Conservation (phyloP, 1,140 invertebrate genomes). For the Bombus polaris region DNA sequence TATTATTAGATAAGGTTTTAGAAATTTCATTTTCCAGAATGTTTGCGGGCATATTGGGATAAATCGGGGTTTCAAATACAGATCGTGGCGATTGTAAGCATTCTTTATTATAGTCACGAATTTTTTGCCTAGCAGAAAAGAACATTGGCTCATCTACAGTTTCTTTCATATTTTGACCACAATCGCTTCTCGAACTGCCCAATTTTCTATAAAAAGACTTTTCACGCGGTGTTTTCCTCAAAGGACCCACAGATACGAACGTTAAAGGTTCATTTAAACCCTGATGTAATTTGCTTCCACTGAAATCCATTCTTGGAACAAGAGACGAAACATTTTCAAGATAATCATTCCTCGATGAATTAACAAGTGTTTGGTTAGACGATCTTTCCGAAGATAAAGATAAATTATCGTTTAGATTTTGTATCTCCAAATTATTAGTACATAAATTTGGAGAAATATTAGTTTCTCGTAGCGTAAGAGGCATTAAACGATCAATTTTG, state of each 20-base stretch:
- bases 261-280: too few relatives aligned
- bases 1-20: too few relatives aligned
- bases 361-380: not conserved
- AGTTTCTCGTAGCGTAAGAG: not conserved
- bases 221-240: not conserved
- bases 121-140: conserved; percentile 1
- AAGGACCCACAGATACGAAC: not conserved
- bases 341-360: not conserved
- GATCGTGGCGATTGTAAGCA: not conserved
- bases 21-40: not conserved
- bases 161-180: too few relatives aligned
- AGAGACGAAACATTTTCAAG: not conserved
- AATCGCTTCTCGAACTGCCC: not conserved
- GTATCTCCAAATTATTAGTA: not conserved
- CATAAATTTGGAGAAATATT: not conserved
- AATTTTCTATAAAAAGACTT: not conserved
- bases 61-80: not conserved
- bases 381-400: conserved; percentile 32
- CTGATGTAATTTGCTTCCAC: not conserved
- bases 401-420: not conserved
- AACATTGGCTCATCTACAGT: not conserved
- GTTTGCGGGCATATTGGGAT: too few relatives aligned
- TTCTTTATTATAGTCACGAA: too few relatives aligned
- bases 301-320: too few relatives aligned
- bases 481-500: not conserved